Evolutionary conservation across 2,797 vertebrate species (phyloP).

Genomic region (Enteromius unitaeniatus): DNA sequence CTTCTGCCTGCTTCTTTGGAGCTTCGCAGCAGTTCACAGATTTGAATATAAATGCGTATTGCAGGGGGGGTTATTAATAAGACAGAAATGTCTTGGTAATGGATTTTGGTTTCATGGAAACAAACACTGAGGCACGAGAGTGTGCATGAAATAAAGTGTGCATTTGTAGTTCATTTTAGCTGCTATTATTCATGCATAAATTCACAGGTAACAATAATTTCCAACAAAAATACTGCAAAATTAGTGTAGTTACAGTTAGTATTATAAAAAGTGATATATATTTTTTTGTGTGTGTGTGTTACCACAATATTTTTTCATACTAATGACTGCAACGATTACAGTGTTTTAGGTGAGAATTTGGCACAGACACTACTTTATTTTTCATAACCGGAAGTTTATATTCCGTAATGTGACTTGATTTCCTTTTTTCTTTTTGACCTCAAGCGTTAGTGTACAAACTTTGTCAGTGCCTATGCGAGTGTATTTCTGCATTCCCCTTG

Average conservation of each 20-base stretch:
- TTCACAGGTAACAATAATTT: background rate
- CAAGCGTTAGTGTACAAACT: background rate
- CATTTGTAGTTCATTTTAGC: background rate
- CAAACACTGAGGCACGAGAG: background rate
- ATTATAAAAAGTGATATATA: background rate
- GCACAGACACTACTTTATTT: background rate
- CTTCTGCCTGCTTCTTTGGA: slow-evolving; percentile 31
- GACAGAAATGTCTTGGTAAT: slow-evolving; percentile 37
- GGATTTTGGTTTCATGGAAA: slow-evolving; percentile 23
- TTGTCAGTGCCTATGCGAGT: slow-evolving; percentile 14
- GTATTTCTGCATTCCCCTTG: slow-evolving; percentile 24
- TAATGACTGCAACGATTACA: background rate
- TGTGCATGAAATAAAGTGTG: background rate
- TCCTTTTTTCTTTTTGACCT: background rate
- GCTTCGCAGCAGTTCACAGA: slow-evolving; percentile 35
- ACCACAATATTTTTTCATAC: background rate
- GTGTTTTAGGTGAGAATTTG: background rate
- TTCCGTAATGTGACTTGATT: background rate
- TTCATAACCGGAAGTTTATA: background rate
- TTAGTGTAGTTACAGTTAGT: background rate
- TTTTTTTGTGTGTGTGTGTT: too few species aligned
- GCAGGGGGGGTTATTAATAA: slow-evolving; percentile 21
- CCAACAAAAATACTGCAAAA: background rate
- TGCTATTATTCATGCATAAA: background rate
- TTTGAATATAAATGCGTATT: slow-evolving; percentile 48